A percentile compares a stretch with the other conserved stretches of the same genome.
These are phyloP conservation scores for Camponotus floridanus DNA, from an alignment of 1,140 invertebrate species.

Conservation along the genomic window DNA sequence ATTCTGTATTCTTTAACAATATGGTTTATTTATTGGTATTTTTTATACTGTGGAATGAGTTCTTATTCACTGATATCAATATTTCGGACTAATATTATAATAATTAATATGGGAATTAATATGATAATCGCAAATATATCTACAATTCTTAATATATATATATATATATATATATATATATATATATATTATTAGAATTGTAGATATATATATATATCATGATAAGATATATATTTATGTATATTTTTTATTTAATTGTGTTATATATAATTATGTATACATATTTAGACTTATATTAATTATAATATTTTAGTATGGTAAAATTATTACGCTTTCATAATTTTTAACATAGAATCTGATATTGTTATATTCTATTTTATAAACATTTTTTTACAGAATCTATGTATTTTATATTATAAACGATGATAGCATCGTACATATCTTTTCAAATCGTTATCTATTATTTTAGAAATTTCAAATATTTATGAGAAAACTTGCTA, in stretches of 20 bases:
- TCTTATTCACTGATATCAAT: neutral
- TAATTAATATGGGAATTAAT: neutral
- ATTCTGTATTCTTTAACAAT: neutral
- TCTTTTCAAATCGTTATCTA: neutral
- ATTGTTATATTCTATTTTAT: too few relatives aligned
- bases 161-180: too few relatives aligned
- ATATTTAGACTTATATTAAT: slow-evolving; percentile 4
- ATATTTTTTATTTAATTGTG: neutral
- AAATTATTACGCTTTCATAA: too few relatives aligned
- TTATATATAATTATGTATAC: neutral
- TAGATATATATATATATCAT: too few relatives aligned
- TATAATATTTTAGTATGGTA: neutral
- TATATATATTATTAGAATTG: too few relatives aligned
- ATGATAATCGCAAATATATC: neutral
- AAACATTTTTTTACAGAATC: too few relatives aligned
- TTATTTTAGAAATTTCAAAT: slow-evolving; percentile 20
- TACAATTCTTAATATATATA: neutral
- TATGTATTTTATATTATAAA: neutral
- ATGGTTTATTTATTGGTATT: neutral
- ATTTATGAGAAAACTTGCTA: slow-evolving; percentile 1
- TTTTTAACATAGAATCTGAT: too few relatives aligned
- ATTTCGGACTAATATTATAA: neutral
- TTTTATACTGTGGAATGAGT: neutral
- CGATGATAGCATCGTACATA: too few relatives aligned
- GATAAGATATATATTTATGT: neutral